Conservation (phyloP, 2,888 invertebrate genomes). For the Hypselothyrea guttata region DNA sequence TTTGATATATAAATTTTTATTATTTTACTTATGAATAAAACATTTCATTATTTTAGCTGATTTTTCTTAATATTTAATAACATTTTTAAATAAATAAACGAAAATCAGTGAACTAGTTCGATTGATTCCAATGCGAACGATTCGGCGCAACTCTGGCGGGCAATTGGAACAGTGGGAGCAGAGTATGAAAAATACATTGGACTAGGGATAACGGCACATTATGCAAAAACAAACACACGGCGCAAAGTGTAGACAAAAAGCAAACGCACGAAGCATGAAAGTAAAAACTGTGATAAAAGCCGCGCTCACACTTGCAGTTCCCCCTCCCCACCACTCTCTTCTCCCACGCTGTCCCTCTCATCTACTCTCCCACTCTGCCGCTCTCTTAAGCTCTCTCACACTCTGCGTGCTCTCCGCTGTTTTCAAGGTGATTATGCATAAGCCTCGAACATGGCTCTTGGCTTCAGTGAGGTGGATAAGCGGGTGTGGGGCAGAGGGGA, state of each 20-base stretch:
- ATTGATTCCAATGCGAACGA: too few species aligned
- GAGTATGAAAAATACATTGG: conserved; percentile 71
- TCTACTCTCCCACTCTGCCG: conserved; percentile 4
- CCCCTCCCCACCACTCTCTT: conserved; percentile 1
- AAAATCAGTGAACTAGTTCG: too few species aligned
- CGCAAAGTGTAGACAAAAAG: conserved; percentile 43
- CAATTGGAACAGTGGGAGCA: conserved; percentile 4
- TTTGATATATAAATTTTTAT: too few species aligned
- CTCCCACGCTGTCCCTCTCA: not conserved
- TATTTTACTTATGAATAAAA: too few species aligned
- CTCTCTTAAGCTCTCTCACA: too few species aligned
- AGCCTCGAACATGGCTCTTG: conserved; percentile 46
- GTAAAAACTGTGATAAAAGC: conserved; percentile 65
- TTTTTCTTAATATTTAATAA: too few species aligned
- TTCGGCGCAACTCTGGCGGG: too few species aligned
- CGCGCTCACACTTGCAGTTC: conserved; percentile 27
- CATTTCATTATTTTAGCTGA: too few species aligned
- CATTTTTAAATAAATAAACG: too few species aligned
- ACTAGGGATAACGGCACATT: conserved; percentile 64
- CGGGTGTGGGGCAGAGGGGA: not conserved
- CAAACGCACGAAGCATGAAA: conserved; percentile 16
- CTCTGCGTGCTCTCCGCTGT: conserved; percentile 33
- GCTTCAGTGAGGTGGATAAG: not conserved
- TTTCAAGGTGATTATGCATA: conserved; percentile 73
- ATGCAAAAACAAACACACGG: conserved; percentile 66